Evolutionary conservation across 2,888 invertebrate genomes (phyloP).

Genomic region (Protula sp.): DNA sequence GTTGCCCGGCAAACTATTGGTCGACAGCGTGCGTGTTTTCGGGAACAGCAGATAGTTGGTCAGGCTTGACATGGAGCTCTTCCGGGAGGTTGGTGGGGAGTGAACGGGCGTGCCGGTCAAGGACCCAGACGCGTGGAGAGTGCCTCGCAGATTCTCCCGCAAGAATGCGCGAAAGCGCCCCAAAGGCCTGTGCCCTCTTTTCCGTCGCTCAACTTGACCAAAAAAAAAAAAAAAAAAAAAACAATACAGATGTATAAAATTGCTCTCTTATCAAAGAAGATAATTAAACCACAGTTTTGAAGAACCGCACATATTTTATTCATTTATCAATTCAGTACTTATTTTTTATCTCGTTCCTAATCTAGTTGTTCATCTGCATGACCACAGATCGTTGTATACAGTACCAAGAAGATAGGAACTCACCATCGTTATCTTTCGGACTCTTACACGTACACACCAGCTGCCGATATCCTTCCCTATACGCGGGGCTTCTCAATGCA

Average conservation of each 20-base stretch:
- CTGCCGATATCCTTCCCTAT: constrained; percentile 18
- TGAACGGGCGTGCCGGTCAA: background rate
- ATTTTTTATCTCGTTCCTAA: too few relatives aligned
- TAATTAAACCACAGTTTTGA: too few relatives aligned
- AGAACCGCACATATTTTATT: too few relatives aligned
- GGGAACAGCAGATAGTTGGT: constrained; percentile 5
- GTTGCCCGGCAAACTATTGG: constrained; percentile 7
- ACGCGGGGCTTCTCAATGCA: constrained; percentile 40
- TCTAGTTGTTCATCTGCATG: too few relatives aligned
- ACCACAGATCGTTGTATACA: too few relatives aligned
- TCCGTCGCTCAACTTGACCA: background rate
- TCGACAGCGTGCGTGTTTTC: constrained; percentile 3
- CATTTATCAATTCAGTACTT: too few relatives aligned
- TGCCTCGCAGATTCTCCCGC: constrained; percentile 1
- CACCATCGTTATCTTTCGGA: too few relatives aligned
- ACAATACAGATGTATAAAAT: background rate
- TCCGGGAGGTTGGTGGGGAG: constrained; percentile 1
- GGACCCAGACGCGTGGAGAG: constrained; percentile 1
- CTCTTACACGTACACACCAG: background rate
- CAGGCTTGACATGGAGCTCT: constrained; percentile 4
- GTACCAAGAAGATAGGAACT: too few relatives aligned
- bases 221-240: background rate
- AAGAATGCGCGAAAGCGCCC: constrained; percentile 1
- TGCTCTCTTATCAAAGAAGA: too few relatives aligned
- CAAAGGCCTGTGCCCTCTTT: background rate